A percentile compares a stretch with the other conserved stretches of the same genome.
Evolutionary conservation across 2,113 vertebrate species (phyloP).

Genomic region (Zapornia atra): DNA sequence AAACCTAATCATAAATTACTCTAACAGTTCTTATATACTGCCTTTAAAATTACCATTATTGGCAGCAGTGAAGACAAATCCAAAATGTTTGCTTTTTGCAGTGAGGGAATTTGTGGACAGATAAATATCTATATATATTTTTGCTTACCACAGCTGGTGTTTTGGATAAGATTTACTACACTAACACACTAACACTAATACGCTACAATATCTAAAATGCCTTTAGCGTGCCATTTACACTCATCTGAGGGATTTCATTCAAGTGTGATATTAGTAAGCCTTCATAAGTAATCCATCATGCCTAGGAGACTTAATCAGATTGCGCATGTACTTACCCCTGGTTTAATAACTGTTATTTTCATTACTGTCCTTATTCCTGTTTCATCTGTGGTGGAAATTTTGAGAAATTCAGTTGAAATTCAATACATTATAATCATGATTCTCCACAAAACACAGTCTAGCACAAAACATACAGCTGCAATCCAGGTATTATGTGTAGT

Average conservation of each 20-base stretch:
- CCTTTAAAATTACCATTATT: constrained; percentile 12
- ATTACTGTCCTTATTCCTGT: constrained; percentile 35
- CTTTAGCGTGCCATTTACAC: constrained; percentile 49
- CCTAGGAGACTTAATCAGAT: constrained; percentile 63
- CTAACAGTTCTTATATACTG: not conserved
- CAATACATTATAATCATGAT: not conserved
- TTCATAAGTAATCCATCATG: constrained; percentile 67
- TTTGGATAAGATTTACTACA: constrained; percentile 62
- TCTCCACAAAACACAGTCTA: not conserved
- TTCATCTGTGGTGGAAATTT: constrained; percentile 34
- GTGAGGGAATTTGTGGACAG: not conserved
- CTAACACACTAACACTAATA: constrained; percentile 63
- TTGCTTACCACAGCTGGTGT: constrained; percentile 54
- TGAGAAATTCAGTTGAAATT: constrained; percentile 29
- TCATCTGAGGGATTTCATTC: constrained; percentile 56
- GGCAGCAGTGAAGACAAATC: not conserved
- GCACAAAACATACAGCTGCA: not conserved
- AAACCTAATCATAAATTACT: not conserved
- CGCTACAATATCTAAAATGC: constrained; percentile 28
- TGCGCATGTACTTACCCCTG: constrained; percentile 24
- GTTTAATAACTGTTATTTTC: constrained; percentile 57
- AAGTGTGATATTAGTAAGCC: constrained; percentile 65
- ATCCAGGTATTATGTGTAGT: not conserved
- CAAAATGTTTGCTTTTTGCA: not conserved
- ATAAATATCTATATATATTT: not conserved